phyloP scores from a whole-genome alignment of 1,140 invertebrate species.

The Whitmania pigra region DNA sequence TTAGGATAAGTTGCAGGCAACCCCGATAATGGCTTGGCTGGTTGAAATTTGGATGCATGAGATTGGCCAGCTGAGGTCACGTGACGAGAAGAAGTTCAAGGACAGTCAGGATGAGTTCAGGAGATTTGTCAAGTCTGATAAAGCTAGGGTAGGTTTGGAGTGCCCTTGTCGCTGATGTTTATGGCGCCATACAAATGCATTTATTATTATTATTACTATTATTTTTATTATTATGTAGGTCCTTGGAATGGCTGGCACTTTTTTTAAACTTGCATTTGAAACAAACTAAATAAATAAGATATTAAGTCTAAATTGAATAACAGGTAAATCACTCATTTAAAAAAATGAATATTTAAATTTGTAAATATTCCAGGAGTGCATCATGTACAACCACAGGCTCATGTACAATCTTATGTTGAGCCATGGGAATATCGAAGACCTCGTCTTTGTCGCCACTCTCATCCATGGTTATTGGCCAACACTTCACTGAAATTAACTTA shows the following conservation, averaged over 20 bases:
- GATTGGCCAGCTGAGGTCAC: constrained; percentile 54
- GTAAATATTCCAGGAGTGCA: constrained; percentile 37
- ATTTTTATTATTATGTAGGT: too few relatives aligned
- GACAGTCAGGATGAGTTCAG: constrained; percentile 65
- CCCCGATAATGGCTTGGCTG: constrained; percentile 83
- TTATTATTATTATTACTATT: too few relatives aligned
- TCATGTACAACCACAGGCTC: constrained; percentile 61
- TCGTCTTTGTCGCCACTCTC: constrained; percentile 68
- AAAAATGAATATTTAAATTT: neutral
- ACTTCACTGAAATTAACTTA: too few relatives aligned
- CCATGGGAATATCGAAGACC: constrained; percentile 78
- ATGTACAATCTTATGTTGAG: constrained; percentile 79
- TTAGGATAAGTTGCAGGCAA: constrained; percentile 57
- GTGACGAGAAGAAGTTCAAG: constrained; percentile 51
- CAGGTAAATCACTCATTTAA: neutral
- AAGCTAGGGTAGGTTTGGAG: constrained; percentile 32
- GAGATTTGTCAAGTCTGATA: constrained; percentile 31
- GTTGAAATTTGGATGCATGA: constrained; percentile 79
- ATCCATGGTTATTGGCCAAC: constrained; percentile 50
- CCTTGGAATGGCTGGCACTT: too few relatives aligned
- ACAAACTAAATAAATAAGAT: neutral
- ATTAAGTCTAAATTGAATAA: neutral
- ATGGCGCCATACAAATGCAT: too few relatives aligned
- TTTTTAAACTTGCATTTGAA: too few relatives aligned
- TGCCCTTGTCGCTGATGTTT: too few relatives aligned